A percentile compares a stretch with the other conserved stretches of the same genome.
phyloP scores from a whole-genome alignment of 2,113 vertebrate species.

The Dendrocopos noguchii region DNA sequence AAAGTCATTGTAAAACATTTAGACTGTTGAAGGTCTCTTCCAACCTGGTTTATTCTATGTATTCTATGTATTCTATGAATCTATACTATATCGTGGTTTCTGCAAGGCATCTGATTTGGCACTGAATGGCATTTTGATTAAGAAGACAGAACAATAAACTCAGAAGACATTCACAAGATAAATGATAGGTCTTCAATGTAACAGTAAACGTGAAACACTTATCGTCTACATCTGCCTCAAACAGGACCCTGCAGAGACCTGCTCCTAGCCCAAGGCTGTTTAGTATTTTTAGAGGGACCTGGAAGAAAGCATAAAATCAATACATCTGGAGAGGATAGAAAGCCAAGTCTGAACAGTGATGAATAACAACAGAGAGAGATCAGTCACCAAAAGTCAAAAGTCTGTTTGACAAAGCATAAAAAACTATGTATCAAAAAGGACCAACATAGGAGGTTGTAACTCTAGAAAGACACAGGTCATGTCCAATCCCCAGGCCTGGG shows the following conservation, averaged over 20 bases:
- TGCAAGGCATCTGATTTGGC: background rate
- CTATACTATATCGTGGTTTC: background rate
- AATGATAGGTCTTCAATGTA: background rate
- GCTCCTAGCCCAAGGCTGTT: background rate
- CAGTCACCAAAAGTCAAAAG: background rate
- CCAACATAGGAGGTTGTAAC: background rate
- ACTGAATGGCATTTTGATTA: conserved; percentile 23
- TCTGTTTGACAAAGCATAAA: background rate
- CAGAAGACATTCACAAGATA: background rate
- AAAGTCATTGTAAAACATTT: background rate
- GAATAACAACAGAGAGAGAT: background rate
- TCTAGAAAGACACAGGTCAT: background rate
- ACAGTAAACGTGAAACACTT: background rate
- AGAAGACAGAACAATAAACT: background rate
- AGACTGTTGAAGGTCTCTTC: too few species aligned
- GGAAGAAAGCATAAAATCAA: conserved; percentile 20
- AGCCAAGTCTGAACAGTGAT: background rate
- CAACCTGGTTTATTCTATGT: too few species aligned
- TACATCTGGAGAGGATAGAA: background rate
- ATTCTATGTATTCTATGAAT: too few species aligned
- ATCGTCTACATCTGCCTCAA: background rate
- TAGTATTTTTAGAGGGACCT: background rate
- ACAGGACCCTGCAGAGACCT: background rate
- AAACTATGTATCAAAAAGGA: background rate
- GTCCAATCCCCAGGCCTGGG: too few species aligned